Base-by-base conservation (phyloP, 2,113 vertebrate genomes). In the Pollachius pollachius region DNA sequence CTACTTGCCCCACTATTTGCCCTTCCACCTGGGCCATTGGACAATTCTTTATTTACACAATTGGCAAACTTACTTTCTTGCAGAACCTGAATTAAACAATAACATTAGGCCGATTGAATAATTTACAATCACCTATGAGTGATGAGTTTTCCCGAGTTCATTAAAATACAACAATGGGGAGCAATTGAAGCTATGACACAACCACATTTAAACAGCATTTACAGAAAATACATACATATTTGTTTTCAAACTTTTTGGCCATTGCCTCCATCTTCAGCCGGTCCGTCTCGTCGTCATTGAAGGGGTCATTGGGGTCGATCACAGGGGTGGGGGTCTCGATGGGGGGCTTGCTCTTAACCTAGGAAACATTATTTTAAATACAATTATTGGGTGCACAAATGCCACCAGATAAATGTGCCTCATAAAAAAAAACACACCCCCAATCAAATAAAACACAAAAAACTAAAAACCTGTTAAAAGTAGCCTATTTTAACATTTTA, bases 201-300 rank as follows among this genome's bases (percentile, higher is more conserved):
- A 13, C 11, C 21, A 60, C 4, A 6, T 60, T 15, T 0, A 60
- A 12, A 62, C 21, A 5, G 15, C 13, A 25, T 62, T 62, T 12
- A 15, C 23, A 15, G 27, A 25, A 21, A 15, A 62, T n/a, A 88
- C 95, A 87, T 87, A 96, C 96, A 60, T 97, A 96, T 97, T 96
- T 96, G 75, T 94, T 91, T 88, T 97, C 95, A 70, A 96, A 91
- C 76, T 90, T 95, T 82, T 85, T 92, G 19, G 93, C 93, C 68
- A 96, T 85, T 6, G 89, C 88, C 72, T 93, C 91, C 11, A 92
- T 82, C 84, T 96, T 92, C 68, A 93, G 93, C 64, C 92, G 91
- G 80, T 98, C 94, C 69, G 76, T 87, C 75, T 93, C 92, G 1
- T 97, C 95, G 57, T 96, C 91, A 4, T 91, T 92, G 83, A 97